A percentile compares a stretch with the other conserved stretches of the same genome.
phyloP scores from a whole-genome alignment of 2,888 invertebrate genomes.

The Leptopilina myrica region DNA sequence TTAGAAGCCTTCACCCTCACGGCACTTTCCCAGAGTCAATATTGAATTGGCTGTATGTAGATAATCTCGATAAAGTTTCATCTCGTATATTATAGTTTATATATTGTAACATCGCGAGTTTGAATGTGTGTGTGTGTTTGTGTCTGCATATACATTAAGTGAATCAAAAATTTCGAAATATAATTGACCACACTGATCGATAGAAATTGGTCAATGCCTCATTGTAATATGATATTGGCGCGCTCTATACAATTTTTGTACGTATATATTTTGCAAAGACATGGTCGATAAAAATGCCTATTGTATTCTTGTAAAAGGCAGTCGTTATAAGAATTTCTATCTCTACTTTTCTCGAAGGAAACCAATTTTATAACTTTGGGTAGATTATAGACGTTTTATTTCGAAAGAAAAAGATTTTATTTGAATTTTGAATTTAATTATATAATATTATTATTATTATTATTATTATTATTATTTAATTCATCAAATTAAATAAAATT shows the following conservation, averaged over 20 bases:
- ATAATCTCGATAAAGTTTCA: slow-evolving; percentile 67
- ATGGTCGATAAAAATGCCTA: slow-evolving; percentile 14
- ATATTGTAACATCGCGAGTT: slow-evolving; percentile 7
- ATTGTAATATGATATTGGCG: slow-evolving; percentile 33
- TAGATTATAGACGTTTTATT: not conserved
- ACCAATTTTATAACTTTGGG: not conserved
- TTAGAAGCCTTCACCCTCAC: slow-evolving; percentile 68
- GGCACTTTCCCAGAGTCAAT: slow-evolving; percentile 69
- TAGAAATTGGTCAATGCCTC: slow-evolving; percentile 37
- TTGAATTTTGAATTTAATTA: no score
- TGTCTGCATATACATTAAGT: not conserved
- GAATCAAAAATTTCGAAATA: slow-evolving; percentile 29
- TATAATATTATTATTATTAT: no score
- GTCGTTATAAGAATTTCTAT: not conserved
- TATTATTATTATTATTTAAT: no score
- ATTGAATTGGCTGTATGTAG: slow-evolving; percentile 63
- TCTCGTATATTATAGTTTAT: slow-evolving; percentile 45
- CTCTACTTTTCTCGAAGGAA: not conserved
- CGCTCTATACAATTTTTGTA: no score
- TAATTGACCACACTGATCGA: slow-evolving; percentile 24
- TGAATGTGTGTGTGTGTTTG: not conserved
- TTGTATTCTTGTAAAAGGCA: slow-evolving; percentile 9
- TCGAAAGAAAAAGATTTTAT: not conserved
- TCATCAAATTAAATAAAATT: no score
- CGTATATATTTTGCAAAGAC: slow-evolving; percentile 21